Conservation (phyloP, 2,797 vertebrate genomes). For the Hemibagrus guttatus region DNA sequence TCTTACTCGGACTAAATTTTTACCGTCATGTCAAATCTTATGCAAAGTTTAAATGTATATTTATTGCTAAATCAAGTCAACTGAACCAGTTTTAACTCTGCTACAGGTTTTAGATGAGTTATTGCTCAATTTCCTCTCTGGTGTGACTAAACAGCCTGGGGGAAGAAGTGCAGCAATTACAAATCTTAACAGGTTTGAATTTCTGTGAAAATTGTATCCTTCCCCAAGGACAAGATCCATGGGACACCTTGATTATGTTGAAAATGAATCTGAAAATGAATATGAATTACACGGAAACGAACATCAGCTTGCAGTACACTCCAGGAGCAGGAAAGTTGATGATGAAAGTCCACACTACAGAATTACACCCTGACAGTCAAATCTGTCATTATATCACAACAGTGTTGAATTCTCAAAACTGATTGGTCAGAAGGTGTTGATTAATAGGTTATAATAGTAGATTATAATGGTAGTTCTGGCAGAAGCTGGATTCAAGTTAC, state of each 20-base stretch:
- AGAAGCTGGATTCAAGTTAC: not conserved
- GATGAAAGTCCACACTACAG: not conserved
- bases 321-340: not conserved
- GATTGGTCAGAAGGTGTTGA: not conserved
- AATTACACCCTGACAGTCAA: not conserved
- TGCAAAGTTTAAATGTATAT: constrained; percentile 43
- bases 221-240: constrained; percentile 57
- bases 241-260: constrained; percentile 47
- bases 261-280: constrained; percentile 52
- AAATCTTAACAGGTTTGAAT: constrained; percentile 56
- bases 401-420: not conserved
- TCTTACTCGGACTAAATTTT: constrained; percentile 16
- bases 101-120: constrained; percentile 54
- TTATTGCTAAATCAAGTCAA: constrained; percentile 43
- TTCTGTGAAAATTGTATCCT: constrained; percentile 49
- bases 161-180: constrained; percentile 53
- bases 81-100: constrained; percentile 32
- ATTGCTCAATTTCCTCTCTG: constrained; percentile 59
- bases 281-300: constrained; percentile 45
- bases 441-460: not conserved
- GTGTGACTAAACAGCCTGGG: constrained; percentile 53
- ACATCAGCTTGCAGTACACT: constrained; percentile 34
- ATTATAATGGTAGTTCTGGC: not conserved
- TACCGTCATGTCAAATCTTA: constrained; percentile 33
- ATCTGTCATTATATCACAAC: not conserved